These are phyloP conservation scores for Epinephelus fuscoguttatus DNA, from an alignment of 2,113 vertebrate genomes.

Conservation along the genomic window DNA sequence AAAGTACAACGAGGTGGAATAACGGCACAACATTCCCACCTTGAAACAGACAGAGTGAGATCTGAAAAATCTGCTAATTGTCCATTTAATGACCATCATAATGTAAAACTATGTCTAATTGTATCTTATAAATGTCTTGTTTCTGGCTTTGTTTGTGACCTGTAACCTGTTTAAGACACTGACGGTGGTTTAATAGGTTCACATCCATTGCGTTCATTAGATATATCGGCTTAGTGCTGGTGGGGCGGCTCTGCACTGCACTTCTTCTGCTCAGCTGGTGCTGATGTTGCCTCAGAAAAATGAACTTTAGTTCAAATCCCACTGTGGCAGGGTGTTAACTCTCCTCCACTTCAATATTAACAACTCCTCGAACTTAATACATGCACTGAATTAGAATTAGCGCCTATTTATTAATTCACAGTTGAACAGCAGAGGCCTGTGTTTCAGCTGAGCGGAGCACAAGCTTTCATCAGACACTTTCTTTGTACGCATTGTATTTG, in stretches of 20 bases:
- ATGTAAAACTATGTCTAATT: no score
- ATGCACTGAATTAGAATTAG: conserved; percentile 16
- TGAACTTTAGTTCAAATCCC: conserved; percentile 24
- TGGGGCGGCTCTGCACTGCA: neutral
- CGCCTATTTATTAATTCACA: neutral
- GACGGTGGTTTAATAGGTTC: no score
- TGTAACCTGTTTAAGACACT: no score
- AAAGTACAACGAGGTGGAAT: no score
- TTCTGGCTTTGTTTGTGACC: no score
- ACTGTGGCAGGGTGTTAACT: conserved; percentile 3
- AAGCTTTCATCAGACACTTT: neutral
- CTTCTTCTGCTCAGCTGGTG: neutral
- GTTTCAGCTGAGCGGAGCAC: neutral
- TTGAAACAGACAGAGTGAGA: no score
- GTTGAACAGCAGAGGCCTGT: neutral
- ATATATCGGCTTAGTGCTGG: neutral
- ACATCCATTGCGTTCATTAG: neutral
- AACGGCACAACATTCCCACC: no score
- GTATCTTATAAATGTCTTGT: no score
- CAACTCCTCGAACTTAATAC: neutral
- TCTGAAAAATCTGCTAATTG: no score
- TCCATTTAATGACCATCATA: no score
- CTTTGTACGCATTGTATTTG: neutral
- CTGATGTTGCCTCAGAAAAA: conserved; percentile 1
- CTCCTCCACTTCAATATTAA: conserved; percentile 10